These are phyloP conservation scores for Caenorhabditis parvicauda DNA, from an alignment of 2,888 invertebrate genomes.

Conservation along the genomic window DNA sequence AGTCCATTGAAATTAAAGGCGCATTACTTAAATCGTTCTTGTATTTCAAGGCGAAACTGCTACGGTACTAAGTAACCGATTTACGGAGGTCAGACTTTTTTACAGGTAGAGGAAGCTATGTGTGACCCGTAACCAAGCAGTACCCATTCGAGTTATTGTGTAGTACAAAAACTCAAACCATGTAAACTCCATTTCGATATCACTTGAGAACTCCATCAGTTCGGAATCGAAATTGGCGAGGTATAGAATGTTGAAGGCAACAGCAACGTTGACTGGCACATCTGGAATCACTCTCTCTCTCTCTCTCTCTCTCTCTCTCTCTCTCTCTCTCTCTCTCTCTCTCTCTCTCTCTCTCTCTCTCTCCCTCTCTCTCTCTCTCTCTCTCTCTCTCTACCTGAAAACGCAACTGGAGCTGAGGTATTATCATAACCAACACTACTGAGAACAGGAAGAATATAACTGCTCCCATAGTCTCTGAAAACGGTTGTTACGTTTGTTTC, in stretches of 20 bases:
- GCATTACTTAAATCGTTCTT: no score
- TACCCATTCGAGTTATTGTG: no score
- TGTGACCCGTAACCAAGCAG: no score
- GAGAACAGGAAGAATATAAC: conserved; percentile 55
- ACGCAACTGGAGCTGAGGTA: conserved; percentile 54
- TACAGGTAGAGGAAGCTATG: no score
- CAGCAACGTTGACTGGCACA: conserved; percentile 53
- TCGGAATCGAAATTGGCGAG: conserved; percentile 57
- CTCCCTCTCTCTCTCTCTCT: no score
- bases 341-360: no score
- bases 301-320: no score
- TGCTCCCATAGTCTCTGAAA: conserved; percentile 54
- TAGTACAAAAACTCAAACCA: conserved; percentile 48
- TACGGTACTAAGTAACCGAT: no score
- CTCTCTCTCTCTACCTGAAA: conserved; percentile 38
- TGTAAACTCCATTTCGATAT: conserved; percentile 51
- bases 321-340: no score
- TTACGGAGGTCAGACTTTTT: no score
- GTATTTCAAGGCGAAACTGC: no score
- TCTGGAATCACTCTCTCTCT: conserved; percentile 32
- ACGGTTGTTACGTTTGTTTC: background rate
- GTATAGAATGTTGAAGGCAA: conserved; percentile 51
- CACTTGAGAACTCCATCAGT: conserved; percentile 57
- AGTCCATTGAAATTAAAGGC: no score
- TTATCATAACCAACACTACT: conserved; percentile 56